A percentile compares a stretch with the other conserved stretches of the same genome.
Evolutionary conservation across 2,797 vertebrate species (phyloP).

Genomic region (Acomys russatus): DNA sequence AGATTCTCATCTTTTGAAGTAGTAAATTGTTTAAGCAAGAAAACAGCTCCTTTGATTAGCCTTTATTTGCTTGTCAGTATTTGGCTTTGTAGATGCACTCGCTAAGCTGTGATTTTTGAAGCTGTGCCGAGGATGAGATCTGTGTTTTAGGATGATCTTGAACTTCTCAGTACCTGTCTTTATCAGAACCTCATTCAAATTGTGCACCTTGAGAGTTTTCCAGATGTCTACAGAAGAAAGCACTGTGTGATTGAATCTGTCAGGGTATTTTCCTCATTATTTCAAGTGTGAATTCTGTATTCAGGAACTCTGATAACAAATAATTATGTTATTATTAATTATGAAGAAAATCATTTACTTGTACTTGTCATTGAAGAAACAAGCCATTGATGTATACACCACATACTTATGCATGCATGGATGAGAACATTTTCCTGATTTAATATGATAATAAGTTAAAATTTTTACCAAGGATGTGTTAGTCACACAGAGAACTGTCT

Average conservation of each 20-base stretch:
- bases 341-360: not conserved
- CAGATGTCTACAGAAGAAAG: not conserved
- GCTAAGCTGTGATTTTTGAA: not conserved
- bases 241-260: not conserved
- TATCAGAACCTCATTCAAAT: not conserved
- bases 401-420: not conserved
- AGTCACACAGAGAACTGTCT: not conserved
- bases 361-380: not conserved
- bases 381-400: not conserved
- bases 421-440: not conserved
- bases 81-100: constrained; percentile 7
- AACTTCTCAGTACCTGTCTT: not conserved
- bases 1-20: not conserved
- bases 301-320: not conserved
- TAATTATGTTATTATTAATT: not conserved
- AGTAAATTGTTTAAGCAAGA: not conserved
- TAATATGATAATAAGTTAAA: not conserved
- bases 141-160: not conserved
- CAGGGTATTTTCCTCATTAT: not conserved
- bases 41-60: not conserved
- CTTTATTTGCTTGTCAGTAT: not conserved
- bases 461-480: not conserved
- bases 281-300: constrained; percentile 19
- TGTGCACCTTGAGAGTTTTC: not conserved
- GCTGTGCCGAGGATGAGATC: not conserved